Base-by-base conservation (phyloP, 1,140 invertebrate species). In the Megalopta genalis region DNA sequence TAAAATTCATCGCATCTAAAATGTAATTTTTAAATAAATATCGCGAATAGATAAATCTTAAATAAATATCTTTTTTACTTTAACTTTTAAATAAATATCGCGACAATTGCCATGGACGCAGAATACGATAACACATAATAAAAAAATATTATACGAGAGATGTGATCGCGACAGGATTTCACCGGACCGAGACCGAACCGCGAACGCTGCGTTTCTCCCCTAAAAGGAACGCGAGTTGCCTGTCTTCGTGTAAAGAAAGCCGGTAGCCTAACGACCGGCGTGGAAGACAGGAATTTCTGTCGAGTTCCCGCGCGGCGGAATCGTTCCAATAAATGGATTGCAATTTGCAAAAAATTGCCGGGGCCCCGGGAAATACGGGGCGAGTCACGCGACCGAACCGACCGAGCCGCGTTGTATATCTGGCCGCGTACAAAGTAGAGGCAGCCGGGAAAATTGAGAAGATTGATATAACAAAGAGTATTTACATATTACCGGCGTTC, bases 291-390 rank as follows among this genome's bases (percentile, higher is more conserved):
- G n/a, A n/a, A 57, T n/a, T 57, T n/a, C 21, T 57, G 54, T 21
- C 54, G 18, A 57, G 21, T n/a, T n/a, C n/a, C n/a, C 7, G 54
- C n/a, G 8, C 21, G 21, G 54, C 7, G 54, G 6, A 57, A 57
- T 57, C 54, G 54, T 57, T 57, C 54, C 21, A 57, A 57, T 57
- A 57, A 57, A 57, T 57, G 54, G 54, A 57, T 57, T n/a, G 54
- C 54, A 57, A 57, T 57, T 57, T 57, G 10, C 5, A 57, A 54
- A 57, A 57, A 57, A n/a, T 57, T 57, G 54, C 54, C 18, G 21
- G 8, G 54, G 54, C 8, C n/a, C 21, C 18, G 18, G 54, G 18
- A 21, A 57, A 57, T n/a, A 57, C 21, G 0, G 54, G 54, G 21
- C n/a, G 18, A 57, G 54, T 57, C 54, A 57, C 54, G 54, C 54